Base-by-base conservation (phyloP, 1,140 invertebrate genomes). In the Ladona fulva region DNA sequence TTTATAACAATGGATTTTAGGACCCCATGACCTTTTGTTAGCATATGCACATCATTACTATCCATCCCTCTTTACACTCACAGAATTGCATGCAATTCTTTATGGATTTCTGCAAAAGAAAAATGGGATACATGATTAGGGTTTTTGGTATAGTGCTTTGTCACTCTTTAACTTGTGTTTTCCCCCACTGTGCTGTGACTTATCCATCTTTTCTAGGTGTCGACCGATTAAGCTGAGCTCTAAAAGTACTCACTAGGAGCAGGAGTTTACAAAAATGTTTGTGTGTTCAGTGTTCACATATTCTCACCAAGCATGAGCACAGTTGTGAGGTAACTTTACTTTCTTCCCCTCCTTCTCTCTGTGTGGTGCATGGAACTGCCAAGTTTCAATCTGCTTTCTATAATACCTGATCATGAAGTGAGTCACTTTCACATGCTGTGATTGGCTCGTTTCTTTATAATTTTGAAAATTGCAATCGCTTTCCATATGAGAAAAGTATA, bases 271-370 rank as follows among this genome's bases (percentile, higher is more conserved):
- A 66, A 66, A 66, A 66, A 66, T 19, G 14, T 66, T 16, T 66
- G 52, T 66, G 52, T 66, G 52, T 66, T 66, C 52, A 66, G 52
- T 66, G 52, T 66, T 66, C 52, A 66, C 52, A 66, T 66, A 66
- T 66, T 66, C 52, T 66, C 52, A 66, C 52, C 52, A 66, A 66
- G 52, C 52, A 66, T 66, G 52, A 66, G 52, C 52, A 66, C 52
- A 66, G 14, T 66, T 66, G 52, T 66, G 52, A 66, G 52, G 52
- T 66, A 66, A 66, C 52, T 66, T 66, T 6, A 16, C 52, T 66
- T 66, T 66, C 52, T 66, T 66, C 52, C 52, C 52, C 52, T 66
- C 52, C n/a, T 22, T 66, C 52, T 66, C 52, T 66, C 52, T 66
- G 52, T 66, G 52, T 16, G 14, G 52, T 66, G 52, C 52, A 66